phyloP scores from a whole-genome alignment of 2,888 invertebrate species.

The Calameuta idolon region DNA sequence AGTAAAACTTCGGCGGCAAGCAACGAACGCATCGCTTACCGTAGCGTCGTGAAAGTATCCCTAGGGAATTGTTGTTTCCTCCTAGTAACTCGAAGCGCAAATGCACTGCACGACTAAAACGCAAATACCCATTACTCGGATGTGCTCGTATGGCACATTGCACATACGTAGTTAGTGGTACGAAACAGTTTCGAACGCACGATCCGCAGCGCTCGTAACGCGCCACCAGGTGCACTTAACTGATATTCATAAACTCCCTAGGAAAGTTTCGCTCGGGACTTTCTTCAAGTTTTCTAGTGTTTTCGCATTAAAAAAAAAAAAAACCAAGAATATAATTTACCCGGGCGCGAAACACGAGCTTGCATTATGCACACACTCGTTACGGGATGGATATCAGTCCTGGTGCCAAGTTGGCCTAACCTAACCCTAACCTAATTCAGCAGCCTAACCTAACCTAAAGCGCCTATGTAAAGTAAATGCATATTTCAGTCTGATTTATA shows the following conservation, averaged over 20 bases:
- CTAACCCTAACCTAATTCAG: background rate
- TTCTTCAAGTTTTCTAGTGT: background rate
- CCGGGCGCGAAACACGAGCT: background rate
- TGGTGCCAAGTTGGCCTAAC: background rate
- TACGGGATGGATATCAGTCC: background rate
- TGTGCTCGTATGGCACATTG: background rate
- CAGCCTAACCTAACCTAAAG: background rate
- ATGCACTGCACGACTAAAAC: background rate
- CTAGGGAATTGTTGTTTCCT: background rate
- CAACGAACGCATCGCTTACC: background rate
- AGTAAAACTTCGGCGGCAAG: background rate
- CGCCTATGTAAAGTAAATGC: background rate
- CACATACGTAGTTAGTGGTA: background rate
- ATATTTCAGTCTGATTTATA: background rate
- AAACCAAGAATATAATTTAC: background rate
- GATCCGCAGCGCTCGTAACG: background rate
- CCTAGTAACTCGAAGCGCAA: background rate
- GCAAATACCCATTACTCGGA: background rate
- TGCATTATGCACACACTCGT: background rate
- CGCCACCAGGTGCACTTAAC: constrained; percentile 3
- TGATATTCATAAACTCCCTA: constrained; percentile 4
- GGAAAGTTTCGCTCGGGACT: background rate
- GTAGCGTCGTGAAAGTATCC: background rate
- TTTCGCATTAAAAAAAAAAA: background rate
- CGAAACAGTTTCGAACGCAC: background rate